Conservation (phyloP, 2,797 vertebrate genomes). For the Anguilla marmorata region DNA sequence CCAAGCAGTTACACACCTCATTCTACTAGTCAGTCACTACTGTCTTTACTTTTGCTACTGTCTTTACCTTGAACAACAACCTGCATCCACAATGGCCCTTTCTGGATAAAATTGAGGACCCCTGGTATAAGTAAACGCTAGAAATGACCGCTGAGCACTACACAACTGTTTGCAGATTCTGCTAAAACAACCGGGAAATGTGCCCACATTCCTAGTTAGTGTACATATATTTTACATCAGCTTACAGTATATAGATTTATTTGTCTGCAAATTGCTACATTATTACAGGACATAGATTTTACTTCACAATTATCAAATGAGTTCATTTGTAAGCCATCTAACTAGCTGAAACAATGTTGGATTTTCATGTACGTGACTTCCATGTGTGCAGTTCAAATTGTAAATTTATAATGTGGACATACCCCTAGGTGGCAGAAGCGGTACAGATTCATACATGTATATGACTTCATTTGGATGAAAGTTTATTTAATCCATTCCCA, state of each 20-base stretch:
- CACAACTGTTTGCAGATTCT: neutral
- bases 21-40: too few species aligned
- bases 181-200: neutral
- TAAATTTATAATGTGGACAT: neutral
- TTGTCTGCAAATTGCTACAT: neutral
- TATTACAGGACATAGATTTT: neutral
- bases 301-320: neutral
- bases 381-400: neutral
- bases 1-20: too few species aligned
- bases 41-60: too few species aligned
- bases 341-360: neutral
- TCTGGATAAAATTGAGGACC: too few species aligned
- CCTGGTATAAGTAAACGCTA: neutral
- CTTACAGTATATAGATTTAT: neutral
- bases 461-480: neutral
- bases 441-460: neutral
- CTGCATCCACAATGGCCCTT: too few species aligned
- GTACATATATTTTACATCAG: neutral
- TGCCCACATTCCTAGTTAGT: neutral
- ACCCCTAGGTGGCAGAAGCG: slow-evolving; percentile 3
- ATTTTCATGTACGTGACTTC: neutral
- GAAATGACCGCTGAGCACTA: neutral
- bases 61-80: too few species aligned
- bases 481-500: neutral
- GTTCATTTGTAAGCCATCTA: neutral